Percentiles rank a stretch among this genome's conserved stretches.
Evolutionary conservation across 2,888 invertebrate species (phyloP).

Genomic region (Synanthedon vespiformis): DNA sequence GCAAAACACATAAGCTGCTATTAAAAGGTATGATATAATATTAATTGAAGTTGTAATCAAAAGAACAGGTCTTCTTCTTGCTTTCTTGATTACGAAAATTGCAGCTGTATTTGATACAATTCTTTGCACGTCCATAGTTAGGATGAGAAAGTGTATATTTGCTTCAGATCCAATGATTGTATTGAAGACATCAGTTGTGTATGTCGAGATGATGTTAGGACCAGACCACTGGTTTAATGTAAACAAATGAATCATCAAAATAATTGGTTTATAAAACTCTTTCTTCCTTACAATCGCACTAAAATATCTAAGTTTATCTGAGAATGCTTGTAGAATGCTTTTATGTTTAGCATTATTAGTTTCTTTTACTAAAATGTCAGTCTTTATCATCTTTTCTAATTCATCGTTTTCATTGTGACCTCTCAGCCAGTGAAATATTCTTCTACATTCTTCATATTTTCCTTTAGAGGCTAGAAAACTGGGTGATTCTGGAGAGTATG

Average conservation of each 20-base stretch:
- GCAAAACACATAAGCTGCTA: slow-evolving; percentile 3
- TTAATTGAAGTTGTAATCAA: slow-evolving; percentile 3
- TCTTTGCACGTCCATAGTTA: slow-evolving; percentile 14
- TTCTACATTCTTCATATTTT: slow-evolving; percentile 49
- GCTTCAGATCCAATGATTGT: slow-evolving; percentile 11
- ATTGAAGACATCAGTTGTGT: slow-evolving; percentile 13
- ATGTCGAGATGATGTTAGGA: slow-evolving; percentile 17
- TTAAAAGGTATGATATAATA: slow-evolving; percentile 1
- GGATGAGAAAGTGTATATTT: slow-evolving; percentile 11
- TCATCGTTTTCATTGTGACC: slow-evolving; percentile 33
- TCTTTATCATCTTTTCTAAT: slow-evolving; percentile 22
- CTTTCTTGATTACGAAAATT: slow-evolving; percentile 12
- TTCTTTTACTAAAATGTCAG: slow-evolving; percentile 6
- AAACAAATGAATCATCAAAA: slow-evolving; percentile 22
- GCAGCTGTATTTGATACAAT: slow-evolving; percentile 15
- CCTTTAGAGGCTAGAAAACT: slow-evolving; percentile 66
- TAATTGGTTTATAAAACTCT: slow-evolving; percentile 22
- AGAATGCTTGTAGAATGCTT: not conserved
- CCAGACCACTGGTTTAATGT: slow-evolving; percentile 19
- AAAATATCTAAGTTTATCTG: slow-evolving; percentile 5
- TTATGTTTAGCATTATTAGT: slow-evolving; percentile 4
- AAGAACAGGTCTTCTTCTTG: slow-evolving; percentile 3
- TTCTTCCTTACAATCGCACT: slow-evolving; percentile 12
- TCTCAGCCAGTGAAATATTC: slow-evolving; percentile 60
- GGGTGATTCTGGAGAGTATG: slow-evolving; percentile 64